Percentiles rank a stretch among this genome's conserved stretches.
Evolutionary conservation across 2,888 invertebrate genomes (phyloP).

Genomic region (Suillia variegata): DNA sequence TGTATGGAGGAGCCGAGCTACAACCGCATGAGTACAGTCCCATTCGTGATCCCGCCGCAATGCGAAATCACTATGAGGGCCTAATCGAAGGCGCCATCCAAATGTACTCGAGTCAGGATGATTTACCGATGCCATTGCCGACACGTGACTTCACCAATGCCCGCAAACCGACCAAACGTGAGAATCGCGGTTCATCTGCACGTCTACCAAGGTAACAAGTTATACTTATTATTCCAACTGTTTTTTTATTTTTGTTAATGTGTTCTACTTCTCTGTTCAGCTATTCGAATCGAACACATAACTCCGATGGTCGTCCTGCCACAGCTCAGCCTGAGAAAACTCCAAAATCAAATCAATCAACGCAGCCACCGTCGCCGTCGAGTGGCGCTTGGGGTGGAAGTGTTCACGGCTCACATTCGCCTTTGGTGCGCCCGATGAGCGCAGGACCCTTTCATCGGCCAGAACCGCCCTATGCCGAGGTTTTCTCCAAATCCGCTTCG

Average conservation of each 20-base stretch:
- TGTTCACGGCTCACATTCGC: conserved; percentile 64
- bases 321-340: conserved; percentile 58
- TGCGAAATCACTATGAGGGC: conserved; percentile 59
- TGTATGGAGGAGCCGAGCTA: conserved; percentile 31
- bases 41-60: conserved; percentile 56
- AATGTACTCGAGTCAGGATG: conserved; percentile 59
- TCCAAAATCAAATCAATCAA: conserved; percentile 52
- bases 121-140: conserved; percentile 55
- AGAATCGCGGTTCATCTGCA: conserved; percentile 60
- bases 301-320: conserved; percentile 49
- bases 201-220: conserved; percentile 47
- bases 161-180: conserved; percentile 48
- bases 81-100: conserved; percentile 61
- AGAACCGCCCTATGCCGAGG: conserved; percentile 53
- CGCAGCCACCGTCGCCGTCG: conserved; percentile 61
- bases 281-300: conserved; percentile 28
- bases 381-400: conserved; percentile 65
- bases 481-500: conserved; percentile 21
- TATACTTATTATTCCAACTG: background rate
- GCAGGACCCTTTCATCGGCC: conserved; percentile 70
- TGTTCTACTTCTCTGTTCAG: background rate
- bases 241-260: background rate
- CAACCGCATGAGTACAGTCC: conserved; percentile 46
- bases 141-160: conserved; percentile 52
- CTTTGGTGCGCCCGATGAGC: conserved; percentile 67